These are phyloP conservation scores for Mesocricetus auratus DNA, from an alignment of 2,113 vertebrate genomes.

Conservation along the genomic window DNA sequence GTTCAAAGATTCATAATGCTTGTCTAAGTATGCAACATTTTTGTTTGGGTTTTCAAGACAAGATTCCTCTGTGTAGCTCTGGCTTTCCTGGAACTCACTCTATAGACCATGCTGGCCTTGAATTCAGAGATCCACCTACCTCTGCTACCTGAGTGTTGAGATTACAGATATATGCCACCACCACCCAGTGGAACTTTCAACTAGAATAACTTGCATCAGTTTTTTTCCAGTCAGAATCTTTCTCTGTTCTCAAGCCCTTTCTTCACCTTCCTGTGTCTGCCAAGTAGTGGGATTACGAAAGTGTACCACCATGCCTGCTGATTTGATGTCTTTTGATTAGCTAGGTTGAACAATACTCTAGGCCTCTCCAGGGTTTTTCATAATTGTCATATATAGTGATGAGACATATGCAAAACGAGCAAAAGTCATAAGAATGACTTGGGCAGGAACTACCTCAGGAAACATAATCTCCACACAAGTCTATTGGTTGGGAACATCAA, in stretches of 20 bases:
- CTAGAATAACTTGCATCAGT: not conserved
- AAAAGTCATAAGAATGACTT: not conserved
- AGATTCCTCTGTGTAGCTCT: not conserved
- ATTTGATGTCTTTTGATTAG: not conserved
- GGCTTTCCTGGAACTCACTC: not conserved
- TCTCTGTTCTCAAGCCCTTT: not conserved
- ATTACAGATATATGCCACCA: not conserved
- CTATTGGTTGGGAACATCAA: not conserved
- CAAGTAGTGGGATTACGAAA: not conserved
- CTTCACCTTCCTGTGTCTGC: not conserved
- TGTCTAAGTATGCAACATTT: not conserved
- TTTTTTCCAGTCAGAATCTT: not conserved
- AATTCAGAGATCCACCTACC: not conserved
- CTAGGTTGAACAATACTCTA: not conserved
- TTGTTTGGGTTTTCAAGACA: not conserved
- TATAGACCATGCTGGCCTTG: not conserved
- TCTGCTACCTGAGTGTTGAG: not conserved
- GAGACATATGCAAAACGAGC: not conserved
- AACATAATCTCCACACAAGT: not conserved
- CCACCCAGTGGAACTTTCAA: not conserved
- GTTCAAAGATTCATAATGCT: conserved; percentile 40
- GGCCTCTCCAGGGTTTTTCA: not conserved
- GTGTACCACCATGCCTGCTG: not conserved
- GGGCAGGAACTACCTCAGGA: not conserved
- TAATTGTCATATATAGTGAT: not conserved